These are phyloP conservation scores for Endotricha flammealis DNA, from an alignment of 2,888 invertebrate species.

Conservation along the genomic window DNA sequence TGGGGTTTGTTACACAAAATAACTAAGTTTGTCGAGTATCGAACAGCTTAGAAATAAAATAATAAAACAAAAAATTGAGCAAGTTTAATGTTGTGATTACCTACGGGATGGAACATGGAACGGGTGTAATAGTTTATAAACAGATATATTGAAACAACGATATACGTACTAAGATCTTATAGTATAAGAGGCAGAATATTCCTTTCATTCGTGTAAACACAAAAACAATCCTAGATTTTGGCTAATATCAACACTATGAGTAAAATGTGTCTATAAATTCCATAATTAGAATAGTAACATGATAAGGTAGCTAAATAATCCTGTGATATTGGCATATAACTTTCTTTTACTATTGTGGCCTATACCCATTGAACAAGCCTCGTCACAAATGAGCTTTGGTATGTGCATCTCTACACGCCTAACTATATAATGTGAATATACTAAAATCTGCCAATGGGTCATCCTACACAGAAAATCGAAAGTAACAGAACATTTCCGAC, in stretches of 20 bases:
- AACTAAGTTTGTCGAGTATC: too few relatives aligned
- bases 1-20: too few relatives aligned
- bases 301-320: not conserved
- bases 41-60: too few relatives aligned
- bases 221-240: not conserved
- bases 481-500: conserved; percentile 1
- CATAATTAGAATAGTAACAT: not conserved
- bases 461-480: conserved; percentile 1
- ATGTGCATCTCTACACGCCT: conserved; percentile 39
- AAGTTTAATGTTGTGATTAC: too few relatives aligned
- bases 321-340: not conserved
- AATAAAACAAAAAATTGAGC: too few relatives aligned
- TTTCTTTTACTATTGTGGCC: conserved; percentile 8
- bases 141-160: too few relatives aligned
- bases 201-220: too few relatives aligned
- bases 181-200: too few relatives aligned
- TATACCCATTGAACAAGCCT: conserved; percentile 34
- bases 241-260: not conserved
- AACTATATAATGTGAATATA: conserved; percentile 36
- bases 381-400: conserved; percentile 22
- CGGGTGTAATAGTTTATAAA: too few relatives aligned
- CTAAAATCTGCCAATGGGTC: conserved; percentile 21
- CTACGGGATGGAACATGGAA: too few relatives aligned
- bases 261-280: not conserved
- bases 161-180: too few relatives aligned